Base-by-base conservation (phyloP, 2,113 vertebrate genomes). In the Labeo rohita region DNA sequence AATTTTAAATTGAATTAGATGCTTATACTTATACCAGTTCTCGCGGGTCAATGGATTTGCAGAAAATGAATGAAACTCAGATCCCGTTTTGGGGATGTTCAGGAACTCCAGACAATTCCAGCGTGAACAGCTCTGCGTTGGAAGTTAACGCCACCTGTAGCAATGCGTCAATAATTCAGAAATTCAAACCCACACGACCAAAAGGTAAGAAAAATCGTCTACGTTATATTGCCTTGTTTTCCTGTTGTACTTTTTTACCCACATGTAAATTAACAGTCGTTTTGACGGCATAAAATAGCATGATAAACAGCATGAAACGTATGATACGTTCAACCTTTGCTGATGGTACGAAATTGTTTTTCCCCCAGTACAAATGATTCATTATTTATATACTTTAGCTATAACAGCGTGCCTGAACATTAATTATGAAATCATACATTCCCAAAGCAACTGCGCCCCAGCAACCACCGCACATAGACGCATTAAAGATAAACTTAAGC, bases 81-180 rank as follows among this genome's bases (percentile, higher is more conserved):
- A 52, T 59, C 4, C 65, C 63, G 34, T 47, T 87, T 9, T 75
- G 74, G 88, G 86, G 75, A 39, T 85, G 86, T 81, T 18, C 36
- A 4, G 43, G 39, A 80, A 50, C 84, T 66, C 80, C 76, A 4
- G 9, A 8, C 11, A 84, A 83, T 47, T 63, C 76, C 21, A 73
- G 80, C 34, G 10, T 45, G 36, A 87, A 88, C 56, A 73, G 3
- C 45, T 65, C 79, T 13, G 78, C 72, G n/a, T 59, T 59, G 50
- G 83, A 88, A 12, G 18, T 70, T 39, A 90, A 88, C 87, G 16
- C 59, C 84, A 89, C 89, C 87, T 90, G 87, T 86, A 79, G 77
- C 87, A 90, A 90, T 80, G 88, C 84, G 47, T 87, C 81, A 73
- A 5, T 52, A 6, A 59, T 82, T 23, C 52, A 73, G 56, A 87